Percentiles rank a stretch among this genome's conserved stretches.
phyloP scores from a whole-genome alignment of 2,113 vertebrate genomes.

The Cyphomyrus plagiostoma region DNA sequence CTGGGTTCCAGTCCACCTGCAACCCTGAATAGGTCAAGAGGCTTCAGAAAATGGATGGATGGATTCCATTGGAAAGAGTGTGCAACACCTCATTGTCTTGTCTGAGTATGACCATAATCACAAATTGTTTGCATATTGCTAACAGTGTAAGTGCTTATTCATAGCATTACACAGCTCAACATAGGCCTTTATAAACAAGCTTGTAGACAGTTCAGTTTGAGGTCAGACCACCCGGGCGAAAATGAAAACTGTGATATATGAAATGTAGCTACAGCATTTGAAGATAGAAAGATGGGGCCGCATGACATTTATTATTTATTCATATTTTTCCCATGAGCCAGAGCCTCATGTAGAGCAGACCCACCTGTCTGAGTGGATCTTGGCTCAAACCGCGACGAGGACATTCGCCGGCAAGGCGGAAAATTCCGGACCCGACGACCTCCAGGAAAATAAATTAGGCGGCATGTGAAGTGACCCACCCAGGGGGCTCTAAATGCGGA shows the following conservation, averaged over 20 bases:
- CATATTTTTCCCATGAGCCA: not conserved
- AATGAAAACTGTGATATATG: conserved; percentile 4
- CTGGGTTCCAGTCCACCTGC: no score
- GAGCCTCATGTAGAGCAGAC: not conserved
- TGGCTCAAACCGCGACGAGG: not conserved
- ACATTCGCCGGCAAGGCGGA: not conserved
- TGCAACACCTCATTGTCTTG: not conserved
- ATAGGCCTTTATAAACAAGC: not conserved
- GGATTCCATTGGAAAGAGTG: no score
- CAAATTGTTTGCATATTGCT: not conserved
- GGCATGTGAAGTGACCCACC: conserved; percentile 45
- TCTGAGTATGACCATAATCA: not conserved
- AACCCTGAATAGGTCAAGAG: no score
- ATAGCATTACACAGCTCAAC: not conserved
- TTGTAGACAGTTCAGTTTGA: not conserved
- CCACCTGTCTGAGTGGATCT: not conserved
- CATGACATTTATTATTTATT: conserved; percentile 10
- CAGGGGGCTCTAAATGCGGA: conserved; percentile 59
- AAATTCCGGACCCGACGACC: conserved; percentile 44
- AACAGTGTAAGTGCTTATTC: not conserved
- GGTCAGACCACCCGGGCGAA: not conserved
- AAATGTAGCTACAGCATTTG: conserved; percentile 3
- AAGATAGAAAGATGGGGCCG: not conserved
- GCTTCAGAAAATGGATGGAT: no score
- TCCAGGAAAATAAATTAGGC: conserved; percentile 59